phyloP scores from a whole-genome alignment of 2,113 vertebrate species.

The Spea multiplicata region DNA sequence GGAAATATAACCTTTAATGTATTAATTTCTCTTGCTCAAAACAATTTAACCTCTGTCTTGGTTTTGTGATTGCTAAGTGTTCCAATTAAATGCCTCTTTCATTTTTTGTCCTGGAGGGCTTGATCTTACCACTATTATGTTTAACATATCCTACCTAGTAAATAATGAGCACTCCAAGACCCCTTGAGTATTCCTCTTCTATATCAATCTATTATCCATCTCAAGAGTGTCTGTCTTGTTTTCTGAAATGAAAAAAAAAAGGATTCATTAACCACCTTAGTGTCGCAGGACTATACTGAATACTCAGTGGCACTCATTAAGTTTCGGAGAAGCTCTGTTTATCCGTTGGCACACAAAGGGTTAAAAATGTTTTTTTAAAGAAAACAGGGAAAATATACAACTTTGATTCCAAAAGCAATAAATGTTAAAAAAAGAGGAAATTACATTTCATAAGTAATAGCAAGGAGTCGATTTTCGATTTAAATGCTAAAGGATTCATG shows the following conservation, averaged over 20 bases:
- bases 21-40: conserved; percentile 86
- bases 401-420: conserved; percentile 41
- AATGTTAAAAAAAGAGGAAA: conserved; percentile 36
- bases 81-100: conserved; percentile 78
- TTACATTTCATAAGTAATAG: conserved; percentile 40
- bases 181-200: conserved; percentile 51
- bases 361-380: conserved; percentile 9
- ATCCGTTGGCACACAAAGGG: too few relatives aligned
- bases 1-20: conserved; percentile 85
- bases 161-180: conserved; percentile 52
- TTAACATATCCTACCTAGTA: conserved; percentile 58
- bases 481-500: conserved; percentile 48
- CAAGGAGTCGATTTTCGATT: conserved; percentile 35
- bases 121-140: conserved; percentile 62
- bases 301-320: too few relatives aligned
- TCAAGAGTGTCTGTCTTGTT: conserved; percentile 60
- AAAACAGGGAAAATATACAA: conserved; percentile 52
- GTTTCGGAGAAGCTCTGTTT: too few relatives aligned
- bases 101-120: conserved; percentile 73
- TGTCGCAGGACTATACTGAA: too few relatives aligned
- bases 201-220: conserved; percentile 64
- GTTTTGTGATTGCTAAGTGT: conserved; percentile 82
- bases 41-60: conserved; percentile 86
- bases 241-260: conserved; percentile 57
- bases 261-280: too few relatives aligned